Conservation (phyloP, 2,888 invertebrate genomes). For the Drosophila recens region DNA sequence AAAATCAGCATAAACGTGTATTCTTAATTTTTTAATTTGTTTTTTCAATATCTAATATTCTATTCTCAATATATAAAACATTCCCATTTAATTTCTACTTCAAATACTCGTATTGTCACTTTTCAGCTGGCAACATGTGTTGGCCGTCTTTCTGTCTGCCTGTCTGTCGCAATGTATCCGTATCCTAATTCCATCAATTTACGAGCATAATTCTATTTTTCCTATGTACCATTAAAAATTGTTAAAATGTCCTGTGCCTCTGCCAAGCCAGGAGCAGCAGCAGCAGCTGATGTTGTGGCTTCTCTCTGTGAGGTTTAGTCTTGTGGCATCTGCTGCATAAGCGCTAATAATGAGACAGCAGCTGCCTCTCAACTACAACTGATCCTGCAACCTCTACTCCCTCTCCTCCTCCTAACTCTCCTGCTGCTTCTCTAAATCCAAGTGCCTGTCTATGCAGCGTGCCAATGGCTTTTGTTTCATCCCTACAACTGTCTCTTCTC, state of each 20-base stretch:
- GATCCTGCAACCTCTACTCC: constrained; percentile 17
- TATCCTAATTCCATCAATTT: constrained; percentile 22
- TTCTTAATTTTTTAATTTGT: no score
- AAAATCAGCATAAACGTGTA: no score
- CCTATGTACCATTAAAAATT: constrained; percentile 55
- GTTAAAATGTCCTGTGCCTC: constrained; percentile 64
- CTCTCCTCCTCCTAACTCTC: not conserved
- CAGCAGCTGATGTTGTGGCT: constrained; percentile 18
- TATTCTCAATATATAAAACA: no score
- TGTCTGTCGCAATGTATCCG: not conserved
- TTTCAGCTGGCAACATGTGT: constrained; percentile 13
- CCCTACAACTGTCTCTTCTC: constrained; percentile 1
- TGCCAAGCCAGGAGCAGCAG: constrained; percentile 21
- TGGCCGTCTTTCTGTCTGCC: not conserved
- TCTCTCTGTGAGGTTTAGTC: constrained; percentile 13
- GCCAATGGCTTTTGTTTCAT: constrained; percentile 67
- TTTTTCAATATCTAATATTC: no score
- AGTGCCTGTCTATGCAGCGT: constrained; percentile 58
- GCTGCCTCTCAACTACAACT: constrained; percentile 46
- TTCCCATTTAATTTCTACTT: no score
- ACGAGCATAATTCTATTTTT: constrained; percentile 10
- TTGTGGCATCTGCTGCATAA: constrained; percentile 57
- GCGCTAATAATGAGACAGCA: constrained; percentile 63
- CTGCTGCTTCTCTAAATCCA: constrained; percentile 33
- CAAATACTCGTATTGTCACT: constrained; percentile 1